Percentiles rank a stretch among this genome's conserved stretches.
Conservation (phyloP, 2,888 invertebrate species). For the Mycalesis mineus region DNA sequence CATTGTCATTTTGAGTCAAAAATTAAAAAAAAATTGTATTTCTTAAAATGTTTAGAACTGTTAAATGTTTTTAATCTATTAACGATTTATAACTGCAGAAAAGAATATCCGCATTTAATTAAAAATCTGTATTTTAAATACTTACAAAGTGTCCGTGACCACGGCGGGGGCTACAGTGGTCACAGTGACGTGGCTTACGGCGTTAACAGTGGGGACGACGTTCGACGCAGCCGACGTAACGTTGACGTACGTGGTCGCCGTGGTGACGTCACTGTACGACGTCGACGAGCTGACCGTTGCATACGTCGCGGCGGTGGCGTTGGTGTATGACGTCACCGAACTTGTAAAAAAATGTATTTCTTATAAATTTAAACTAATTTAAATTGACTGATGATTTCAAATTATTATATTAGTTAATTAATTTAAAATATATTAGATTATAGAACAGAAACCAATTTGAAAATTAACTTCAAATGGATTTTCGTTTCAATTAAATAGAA, state of each 20-base stretch:
- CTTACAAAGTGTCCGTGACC: slow-evolving; percentile 39
- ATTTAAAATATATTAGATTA: too few relatives aligned
- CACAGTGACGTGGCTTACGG: slow-evolving; percentile 27
- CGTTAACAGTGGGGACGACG: slow-evolving; percentile 17
- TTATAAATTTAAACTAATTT: neutral
- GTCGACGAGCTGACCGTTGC: slow-evolving; percentile 17
- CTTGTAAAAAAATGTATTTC: neutral
- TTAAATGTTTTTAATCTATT: too few relatives aligned
- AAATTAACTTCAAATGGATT: too few relatives aligned
- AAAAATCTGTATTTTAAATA: slow-evolving; percentile 2
- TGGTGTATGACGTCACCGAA: slow-evolving; percentile 14
- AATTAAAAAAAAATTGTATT: too few relatives aligned
- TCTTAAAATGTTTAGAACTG: too few relatives aligned
- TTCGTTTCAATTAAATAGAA: too few relatives aligned
- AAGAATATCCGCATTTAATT: too few relatives aligned
- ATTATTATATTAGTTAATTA: too few relatives aligned
- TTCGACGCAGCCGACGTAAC: slow-evolving; percentile 19
- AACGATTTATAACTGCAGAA: too few relatives aligned
- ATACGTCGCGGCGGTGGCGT: slow-evolving; percentile 25
- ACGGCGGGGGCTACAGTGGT: slow-evolving; percentile 31
- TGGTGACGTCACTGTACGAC: slow-evolving; percentile 23
- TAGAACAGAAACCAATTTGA: too few relatives aligned
- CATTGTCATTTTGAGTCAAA: too few relatives aligned
- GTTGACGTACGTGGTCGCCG: slow-evolving; percentile 27
- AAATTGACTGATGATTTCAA: too few relatives aligned